Evolutionary conservation across 1,140 invertebrate species (phyloP).

Genomic region (Caerostris extrusa): DNA sequence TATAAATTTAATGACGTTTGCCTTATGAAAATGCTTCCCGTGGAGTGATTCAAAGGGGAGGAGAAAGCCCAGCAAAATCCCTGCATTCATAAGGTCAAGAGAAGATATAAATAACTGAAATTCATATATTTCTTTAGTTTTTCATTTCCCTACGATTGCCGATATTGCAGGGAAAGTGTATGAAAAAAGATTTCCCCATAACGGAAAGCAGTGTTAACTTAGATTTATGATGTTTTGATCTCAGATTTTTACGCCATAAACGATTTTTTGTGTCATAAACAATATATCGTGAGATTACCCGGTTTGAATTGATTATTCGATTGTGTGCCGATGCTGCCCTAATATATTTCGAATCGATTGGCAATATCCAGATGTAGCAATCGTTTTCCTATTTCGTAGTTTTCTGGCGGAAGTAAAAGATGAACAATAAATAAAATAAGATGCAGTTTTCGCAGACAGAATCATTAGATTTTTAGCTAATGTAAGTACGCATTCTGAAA

Average conservation of each 20-base stretch:
- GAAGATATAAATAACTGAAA: constrained; percentile 57
- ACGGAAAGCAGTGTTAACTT: constrained; percentile 51
- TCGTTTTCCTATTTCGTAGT: constrained; percentile 38
- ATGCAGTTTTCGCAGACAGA: background rate
- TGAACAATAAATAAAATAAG: constrained; percentile 2
- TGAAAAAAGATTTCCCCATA: constrained; percentile 11
- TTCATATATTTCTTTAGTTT: constrained; percentile 49
- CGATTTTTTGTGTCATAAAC: constrained; percentile 71
- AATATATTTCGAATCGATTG: constrained; percentile 66
- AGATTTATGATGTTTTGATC: constrained; percentile 73
- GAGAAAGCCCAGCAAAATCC: constrained; percentile 8
- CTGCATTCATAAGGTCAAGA: constrained; percentile 59
- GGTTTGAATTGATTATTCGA: constrained; percentile 67
- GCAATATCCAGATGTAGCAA: constrained; percentile 63
- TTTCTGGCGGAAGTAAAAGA: background rate
- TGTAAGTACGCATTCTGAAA: background rate
- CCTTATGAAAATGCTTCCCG: constrained; percentile 51
- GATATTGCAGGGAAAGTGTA: constrained; percentile 56
- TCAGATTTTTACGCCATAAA: constrained; percentile 63
- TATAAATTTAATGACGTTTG: constrained; percentile 48
- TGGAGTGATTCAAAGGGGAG: background rate
- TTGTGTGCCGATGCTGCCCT: constrained; percentile 54
- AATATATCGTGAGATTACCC: constrained; percentile 67
- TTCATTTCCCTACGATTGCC: constrained; percentile 58
- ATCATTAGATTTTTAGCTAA: background rate